Conservation (phyloP, 30 jellyfish, hydroid and myxozoan genomes). For the Cassiopea xamachana region DNA sequence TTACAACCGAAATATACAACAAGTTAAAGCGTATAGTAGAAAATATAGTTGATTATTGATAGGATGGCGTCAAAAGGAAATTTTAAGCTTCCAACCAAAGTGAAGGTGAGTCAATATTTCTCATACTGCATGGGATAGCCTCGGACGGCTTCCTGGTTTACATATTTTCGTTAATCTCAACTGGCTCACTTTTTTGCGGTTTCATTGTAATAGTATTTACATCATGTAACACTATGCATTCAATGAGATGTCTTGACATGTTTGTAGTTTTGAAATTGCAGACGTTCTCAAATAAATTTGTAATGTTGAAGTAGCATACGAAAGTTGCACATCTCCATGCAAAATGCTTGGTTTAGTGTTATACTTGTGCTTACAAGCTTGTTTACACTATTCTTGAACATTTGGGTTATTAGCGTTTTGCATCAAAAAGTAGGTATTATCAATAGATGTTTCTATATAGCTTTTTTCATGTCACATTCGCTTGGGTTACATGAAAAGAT, state of each 20-base stretch:
- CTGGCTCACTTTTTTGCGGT: not conserved
- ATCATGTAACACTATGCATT: not conserved
- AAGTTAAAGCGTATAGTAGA: not conserved
- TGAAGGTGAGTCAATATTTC: slow-evolving; percentile 37
- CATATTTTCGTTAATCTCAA: not conserved
- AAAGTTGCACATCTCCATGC: too few species aligned
- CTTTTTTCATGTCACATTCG: too few species aligned
- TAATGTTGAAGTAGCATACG: too few species aligned
- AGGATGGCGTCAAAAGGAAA: slow-evolving; percentile 61
- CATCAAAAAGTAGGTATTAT: too few species aligned
- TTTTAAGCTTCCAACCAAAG: slow-evolving; percentile 57
- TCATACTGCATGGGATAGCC: not conserved
- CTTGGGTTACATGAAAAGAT: too few species aligned
- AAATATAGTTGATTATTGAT: not conserved
- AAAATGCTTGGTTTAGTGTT: too few species aligned
- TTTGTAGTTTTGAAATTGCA: too few species aligned
- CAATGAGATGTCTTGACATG: not conserved
- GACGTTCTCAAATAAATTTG: too few species aligned
- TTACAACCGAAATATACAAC: not conserved
- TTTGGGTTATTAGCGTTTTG: too few species aligned
- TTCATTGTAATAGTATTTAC: not conserved
- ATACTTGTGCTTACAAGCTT: too few species aligned
- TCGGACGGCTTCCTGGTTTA: not conserved
- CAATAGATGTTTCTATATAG: too few species aligned
- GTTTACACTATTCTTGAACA: too few species aligned